A percentile compares a stretch with the other conserved stretches of the same genome.
These are phyloP conservation scores for Centropus unirufus DNA, from an alignment of 2,113 vertebrate species.

Conservation along the genomic window DNA sequence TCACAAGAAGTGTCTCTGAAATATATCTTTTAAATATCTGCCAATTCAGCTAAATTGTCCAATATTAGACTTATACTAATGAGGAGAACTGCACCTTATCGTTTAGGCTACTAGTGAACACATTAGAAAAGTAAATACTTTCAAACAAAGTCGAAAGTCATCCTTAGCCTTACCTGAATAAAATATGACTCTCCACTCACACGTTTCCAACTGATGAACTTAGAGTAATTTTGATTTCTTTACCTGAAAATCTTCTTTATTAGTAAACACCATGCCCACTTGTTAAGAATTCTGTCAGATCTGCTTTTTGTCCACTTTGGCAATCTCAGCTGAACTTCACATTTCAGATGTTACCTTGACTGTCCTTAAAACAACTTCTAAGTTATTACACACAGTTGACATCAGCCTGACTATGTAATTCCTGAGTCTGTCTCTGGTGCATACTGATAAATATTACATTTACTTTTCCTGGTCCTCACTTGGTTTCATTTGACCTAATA, in stretches of 20 bases:
- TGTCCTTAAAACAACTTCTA: background rate
- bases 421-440: background rate
- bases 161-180: background rate
- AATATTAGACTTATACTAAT: background rate
- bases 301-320: background rate
- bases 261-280: background rate
- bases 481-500: background rate
- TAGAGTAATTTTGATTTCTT: background rate
- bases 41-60: background rate
- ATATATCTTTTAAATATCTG: background rate
- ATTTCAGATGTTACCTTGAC: background rate
- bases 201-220: background rate
- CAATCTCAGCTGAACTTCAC: background rate
- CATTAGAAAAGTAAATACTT: background rate
- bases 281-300: background rate
- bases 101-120: background rate
- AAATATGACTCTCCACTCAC: background rate
- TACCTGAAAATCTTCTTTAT: background rate
- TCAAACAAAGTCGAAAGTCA: background rate
- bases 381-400: background rate
- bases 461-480: background rate
- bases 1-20: background rate
- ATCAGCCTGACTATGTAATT: background rate
- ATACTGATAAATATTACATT: background rate
- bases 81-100: background rate